Evolutionary conservation across 1,140 invertebrate species (phyloP), one percentile per base, ranked within the genome.

Genomic region (Samia ricini): DNA sequence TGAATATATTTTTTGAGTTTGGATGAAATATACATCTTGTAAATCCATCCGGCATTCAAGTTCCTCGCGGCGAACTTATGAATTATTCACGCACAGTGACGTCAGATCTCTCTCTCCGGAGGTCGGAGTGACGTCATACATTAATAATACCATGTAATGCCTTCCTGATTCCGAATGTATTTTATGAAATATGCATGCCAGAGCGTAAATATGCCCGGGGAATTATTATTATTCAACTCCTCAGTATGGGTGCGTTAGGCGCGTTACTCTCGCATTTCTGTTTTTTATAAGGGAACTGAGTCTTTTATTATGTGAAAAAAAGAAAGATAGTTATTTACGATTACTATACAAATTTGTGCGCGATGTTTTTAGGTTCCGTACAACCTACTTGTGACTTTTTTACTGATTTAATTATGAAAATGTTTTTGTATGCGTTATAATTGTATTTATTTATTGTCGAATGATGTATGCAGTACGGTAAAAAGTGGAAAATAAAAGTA

Each of bases 51-150:
- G 12, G 33, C 21, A 4, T n/a, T 52, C 20, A 26, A 23, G 20
- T 52, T 4, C 15, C 29, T 49, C n/a, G 21, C 22, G 33, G 33
- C 33, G n/a, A 42, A 42, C 33, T 24, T 12, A 58, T 58, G 21
- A 58, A 63, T 63, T 58, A 58, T 63, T 57, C 55, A 58, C 50
- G 54, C n/a, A 2, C 22, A 15, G 26, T 63, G 61, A 63, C 61
- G 61, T 63, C 61, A 63, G 21, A 23, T 23, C 20, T 7, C 52
- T 7, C 52, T 55, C 7, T 55, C 52, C 33, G 19, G 36, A 48
- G 61, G 61, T 33, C 8, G 56, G 0, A 2, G 56, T 63, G 56
- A 63, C 61, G 61, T 63, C 56, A 63, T 24, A 24, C 52, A 24
- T 21, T 55, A 55, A 55, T 21, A 56, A 29, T 26, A 63, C 58